phyloP scores from a whole-genome alignment of 2,113 vertebrate genomes.

The Grammomys surdaster region DNA sequence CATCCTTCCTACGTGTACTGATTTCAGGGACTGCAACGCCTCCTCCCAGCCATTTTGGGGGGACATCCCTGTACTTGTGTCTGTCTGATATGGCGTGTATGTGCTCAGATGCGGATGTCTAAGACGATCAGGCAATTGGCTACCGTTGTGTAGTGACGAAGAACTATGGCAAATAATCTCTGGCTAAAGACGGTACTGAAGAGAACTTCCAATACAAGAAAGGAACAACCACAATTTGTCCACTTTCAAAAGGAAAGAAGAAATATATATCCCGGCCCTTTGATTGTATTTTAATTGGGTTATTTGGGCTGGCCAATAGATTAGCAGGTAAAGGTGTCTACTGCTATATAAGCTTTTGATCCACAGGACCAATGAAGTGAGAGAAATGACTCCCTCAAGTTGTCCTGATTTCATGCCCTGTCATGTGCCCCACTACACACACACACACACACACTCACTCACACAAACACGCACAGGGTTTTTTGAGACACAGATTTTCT shows the following conservation, averaged over 20 bases:
- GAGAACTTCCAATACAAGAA: not conserved
- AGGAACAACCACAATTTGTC: not conserved
- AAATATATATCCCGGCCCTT: not conserved
- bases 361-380: not conserved
- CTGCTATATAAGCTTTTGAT: not conserved
- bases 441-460: too few relatives aligned
- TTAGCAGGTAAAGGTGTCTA: not conserved
- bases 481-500: too few relatives aligned
- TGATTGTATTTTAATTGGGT: not conserved
- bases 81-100: not conserved
- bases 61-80: not conserved
- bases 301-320: not conserved
- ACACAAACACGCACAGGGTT: too few relatives aligned
- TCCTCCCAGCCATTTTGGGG: not conserved
- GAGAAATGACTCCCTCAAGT: not conserved
- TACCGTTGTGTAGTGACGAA: not conserved
- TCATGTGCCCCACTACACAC: not conserved
- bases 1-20: not conserved
- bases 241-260: not conserved
- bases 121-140: not conserved
- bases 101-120: not conserved
- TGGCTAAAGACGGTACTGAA: not conserved
- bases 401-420: not conserved
- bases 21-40: not conserved
- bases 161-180: not conserved